Conservation (phyloP, 2,113 vertebrate species). For the Morone chrysops region DNA sequence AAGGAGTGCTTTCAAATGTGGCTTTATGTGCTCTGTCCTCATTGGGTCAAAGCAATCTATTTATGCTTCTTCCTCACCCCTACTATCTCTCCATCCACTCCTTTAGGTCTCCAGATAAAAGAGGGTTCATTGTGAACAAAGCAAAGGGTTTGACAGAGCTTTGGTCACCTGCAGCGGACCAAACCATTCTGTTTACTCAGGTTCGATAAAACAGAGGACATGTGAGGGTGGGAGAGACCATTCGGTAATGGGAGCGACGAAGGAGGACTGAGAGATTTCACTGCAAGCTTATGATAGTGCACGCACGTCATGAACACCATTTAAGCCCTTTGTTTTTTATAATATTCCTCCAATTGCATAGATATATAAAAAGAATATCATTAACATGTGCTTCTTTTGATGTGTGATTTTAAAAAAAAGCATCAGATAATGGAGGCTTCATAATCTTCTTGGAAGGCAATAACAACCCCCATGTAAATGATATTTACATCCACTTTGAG, state of each 20-base stretch:
- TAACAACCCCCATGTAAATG: conserved; percentile 49
- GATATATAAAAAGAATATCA: background rate
- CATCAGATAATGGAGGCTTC: conserved; percentile 25
- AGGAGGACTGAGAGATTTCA: background rate
- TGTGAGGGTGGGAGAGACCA: conserved; percentile 14
- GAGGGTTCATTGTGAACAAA: conserved; percentile 75
- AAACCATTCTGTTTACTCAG: conserved; percentile 34
- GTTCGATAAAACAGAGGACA: conserved; percentile 39
- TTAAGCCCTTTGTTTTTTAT: background rate
- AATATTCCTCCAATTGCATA: conserved; percentile 1
- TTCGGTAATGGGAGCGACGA: background rate
- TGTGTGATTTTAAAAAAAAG: conserved; percentile 1
- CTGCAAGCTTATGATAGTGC: background rate
- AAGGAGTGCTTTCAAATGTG: conserved; percentile 75
- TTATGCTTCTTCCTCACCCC: conserved; percentile 64
- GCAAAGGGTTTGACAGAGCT: conserved; percentile 71
- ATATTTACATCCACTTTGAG: conserved; percentile 78
- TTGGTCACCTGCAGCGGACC: conserved; percentile 68
- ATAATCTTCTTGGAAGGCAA: conserved; percentile 24
- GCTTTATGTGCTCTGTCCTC: conserved; percentile 67
- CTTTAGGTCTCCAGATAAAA: conserved; percentile 80
- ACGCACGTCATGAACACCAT: background rate
- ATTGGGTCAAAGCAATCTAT: conserved; percentile 74
- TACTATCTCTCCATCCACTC: conserved; percentile 65
- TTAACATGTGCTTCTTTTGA: background rate